A percentile compares a stretch with the other conserved stretches of the same genome.
These are phyloP conservation scores for Ailuropoda melanoleuca DNA, from an alignment of 2,113 vertebrate genomes.

Conservation along the genomic window DNA sequence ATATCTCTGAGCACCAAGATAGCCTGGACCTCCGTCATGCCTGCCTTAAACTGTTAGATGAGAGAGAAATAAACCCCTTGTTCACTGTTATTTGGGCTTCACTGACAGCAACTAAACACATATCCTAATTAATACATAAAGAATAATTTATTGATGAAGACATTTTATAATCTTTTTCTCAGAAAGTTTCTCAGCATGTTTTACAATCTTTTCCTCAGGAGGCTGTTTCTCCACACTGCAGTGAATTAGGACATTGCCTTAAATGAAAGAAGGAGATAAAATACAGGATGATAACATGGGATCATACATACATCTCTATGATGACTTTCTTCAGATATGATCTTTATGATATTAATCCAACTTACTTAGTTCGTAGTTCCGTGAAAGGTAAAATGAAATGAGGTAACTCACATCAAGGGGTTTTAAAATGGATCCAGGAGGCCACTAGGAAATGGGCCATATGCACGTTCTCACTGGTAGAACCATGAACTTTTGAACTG, in stretches of 20 bases:
- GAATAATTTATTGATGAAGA: background rate
- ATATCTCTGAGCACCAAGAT: background rate
- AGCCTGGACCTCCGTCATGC: background rate
- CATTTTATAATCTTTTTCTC: background rate
- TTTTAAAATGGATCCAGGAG: background rate
- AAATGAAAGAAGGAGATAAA: background rate
- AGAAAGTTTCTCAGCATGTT: background rate
- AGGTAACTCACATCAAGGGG: background rate
- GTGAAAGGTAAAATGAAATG: background rate
- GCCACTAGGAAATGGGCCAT: background rate
- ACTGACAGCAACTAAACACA: background rate
- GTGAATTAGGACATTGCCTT: background rate
- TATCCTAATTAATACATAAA: background rate
- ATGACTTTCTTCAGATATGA: background rate
- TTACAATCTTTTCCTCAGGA: background rate
- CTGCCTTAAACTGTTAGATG: background rate
- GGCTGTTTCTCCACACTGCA: background rate
- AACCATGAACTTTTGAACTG: background rate
- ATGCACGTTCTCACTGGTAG: background rate
- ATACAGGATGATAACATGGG: background rate
- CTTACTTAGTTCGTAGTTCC: background rate
- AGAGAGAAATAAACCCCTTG: background rate
- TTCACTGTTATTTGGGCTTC: background rate
- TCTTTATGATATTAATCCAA: background rate
- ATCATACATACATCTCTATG: background rate